Percentiles rank a stretch among this genome's conserved stretches.
Evolutionary conservation across 2,888 invertebrate genomes (phyloP).

Genomic region (Cosmopolites sordidus): DNA sequence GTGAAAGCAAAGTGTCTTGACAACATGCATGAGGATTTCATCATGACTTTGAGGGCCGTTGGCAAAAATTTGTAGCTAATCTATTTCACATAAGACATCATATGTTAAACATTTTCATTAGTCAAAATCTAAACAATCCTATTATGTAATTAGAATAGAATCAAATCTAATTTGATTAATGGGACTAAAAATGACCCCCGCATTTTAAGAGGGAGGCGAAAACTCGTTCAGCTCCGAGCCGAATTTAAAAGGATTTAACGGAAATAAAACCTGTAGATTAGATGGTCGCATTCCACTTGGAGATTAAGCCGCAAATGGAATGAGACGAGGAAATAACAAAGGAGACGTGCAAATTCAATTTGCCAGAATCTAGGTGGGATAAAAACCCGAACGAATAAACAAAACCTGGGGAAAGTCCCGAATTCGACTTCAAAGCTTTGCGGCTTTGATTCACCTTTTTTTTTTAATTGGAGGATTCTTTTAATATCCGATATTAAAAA

Average conservation of each 20-base stretch:
- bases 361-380: conserved; percentile 42
- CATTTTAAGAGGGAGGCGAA: not conserved
- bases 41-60: too few species aligned
- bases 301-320: conserved; percentile 40
- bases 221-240: conserved; percentile 2
- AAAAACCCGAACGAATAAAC: conserved; percentile 44
- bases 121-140: too few species aligned
- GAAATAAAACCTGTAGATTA: conserved; percentile 32
- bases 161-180: conserved; percentile 1
- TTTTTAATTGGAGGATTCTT: conserved; percentile 36
- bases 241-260: conserved; percentile 25
- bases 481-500: not conserved
- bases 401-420: conserved; percentile 34
- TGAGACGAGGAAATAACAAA: conserved; percentile 39
- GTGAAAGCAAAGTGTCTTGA: too few species aligned
- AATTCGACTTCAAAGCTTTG: conserved; percentile 40
- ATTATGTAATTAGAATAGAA: too few species aligned
- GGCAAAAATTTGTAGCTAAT: too few species aligned
- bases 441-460: conserved; percentile 46
- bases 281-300: conserved; percentile 33
- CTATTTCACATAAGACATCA: too few species aligned
- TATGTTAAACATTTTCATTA: too few species aligned
- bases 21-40: too few species aligned
- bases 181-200: not conserved
- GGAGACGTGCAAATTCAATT: conserved; percentile 45